phyloP scores from a whole-genome alignment of 2,113 vertebrate genomes.

The Benthochromis sp. region DNA sequence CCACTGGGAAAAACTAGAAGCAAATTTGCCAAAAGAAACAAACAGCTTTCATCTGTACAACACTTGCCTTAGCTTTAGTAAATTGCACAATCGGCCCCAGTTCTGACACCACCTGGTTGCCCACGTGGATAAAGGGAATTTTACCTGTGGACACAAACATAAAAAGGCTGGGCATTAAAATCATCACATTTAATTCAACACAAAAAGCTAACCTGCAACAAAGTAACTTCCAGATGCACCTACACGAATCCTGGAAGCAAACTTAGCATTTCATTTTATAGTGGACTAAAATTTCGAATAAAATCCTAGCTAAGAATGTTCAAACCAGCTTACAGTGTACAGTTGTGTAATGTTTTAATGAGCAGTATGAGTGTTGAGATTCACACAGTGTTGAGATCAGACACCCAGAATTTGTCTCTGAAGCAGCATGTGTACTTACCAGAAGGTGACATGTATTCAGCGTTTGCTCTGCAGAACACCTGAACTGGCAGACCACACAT shows the following conservation, averaged over 20 bases:
- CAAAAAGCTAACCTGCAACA: neutral
- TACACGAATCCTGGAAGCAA: neutral
- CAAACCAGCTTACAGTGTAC: fast-evolving
- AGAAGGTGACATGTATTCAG: conserved; percentile 96
- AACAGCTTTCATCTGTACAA: neutral
- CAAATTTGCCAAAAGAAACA: neutral
- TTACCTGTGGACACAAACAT: conserved; percentile 71
- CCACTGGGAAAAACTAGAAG: neutral
- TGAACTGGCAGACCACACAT: conserved; percentile 69
- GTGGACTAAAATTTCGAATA: fast-evolving
- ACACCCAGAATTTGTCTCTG: neutral
- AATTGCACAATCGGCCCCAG: conserved; percentile 96
- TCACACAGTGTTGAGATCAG: neutral
- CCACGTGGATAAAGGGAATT: conserved; percentile 90
- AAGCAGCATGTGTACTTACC: conserved; percentile 51
- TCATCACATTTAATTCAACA: neutral
- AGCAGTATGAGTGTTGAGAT: fast-evolving
- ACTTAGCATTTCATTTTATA: neutral
- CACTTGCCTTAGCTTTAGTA: conserved; percentile 89
- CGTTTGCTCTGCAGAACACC: conserved; percentile 77
- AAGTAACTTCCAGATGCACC: neutral
- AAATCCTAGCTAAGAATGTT: fast-evolving
- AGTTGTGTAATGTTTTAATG: neutral
- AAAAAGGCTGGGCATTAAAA: neutral
- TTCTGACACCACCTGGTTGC: conserved; percentile 96